Conservation (phyloP, 2,888 invertebrate genomes). For the Reticulitermes lucifugus region DNA sequence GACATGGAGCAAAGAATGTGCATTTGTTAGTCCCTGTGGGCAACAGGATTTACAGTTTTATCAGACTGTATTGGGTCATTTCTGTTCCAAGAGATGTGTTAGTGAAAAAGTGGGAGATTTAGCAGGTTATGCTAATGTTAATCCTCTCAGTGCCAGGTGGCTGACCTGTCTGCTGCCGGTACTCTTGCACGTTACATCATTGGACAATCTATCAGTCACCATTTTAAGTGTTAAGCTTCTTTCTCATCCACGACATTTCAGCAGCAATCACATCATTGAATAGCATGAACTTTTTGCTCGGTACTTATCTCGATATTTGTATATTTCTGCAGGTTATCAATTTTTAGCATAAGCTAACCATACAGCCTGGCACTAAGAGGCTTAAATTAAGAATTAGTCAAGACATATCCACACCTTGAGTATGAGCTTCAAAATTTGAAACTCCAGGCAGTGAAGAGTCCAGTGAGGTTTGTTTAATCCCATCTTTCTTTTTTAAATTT, state of each 20-base stretch:
- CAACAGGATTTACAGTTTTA: background rate
- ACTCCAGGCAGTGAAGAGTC: background rate
- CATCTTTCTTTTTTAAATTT: background rate
- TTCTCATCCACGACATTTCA: too few species aligned
- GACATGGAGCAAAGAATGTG: background rate
- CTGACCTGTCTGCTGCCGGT: too few species aligned
- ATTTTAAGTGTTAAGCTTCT: too few species aligned
- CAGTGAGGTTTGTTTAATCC: background rate
- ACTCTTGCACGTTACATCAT: too few species aligned
- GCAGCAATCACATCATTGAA: too few species aligned
- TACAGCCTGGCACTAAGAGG: background rate
- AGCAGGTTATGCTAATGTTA: background rate
- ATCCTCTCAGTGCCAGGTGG: too few species aligned
- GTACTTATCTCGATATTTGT: too few species aligned
- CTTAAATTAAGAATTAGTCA: conserved; percentile 4
- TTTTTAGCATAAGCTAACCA: too few species aligned
- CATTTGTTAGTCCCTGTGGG: background rate
- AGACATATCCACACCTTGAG: conserved; percentile 29
- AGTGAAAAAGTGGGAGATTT: background rate
- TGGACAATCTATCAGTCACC: too few species aligned
- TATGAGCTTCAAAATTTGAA: conserved; percentile 26
- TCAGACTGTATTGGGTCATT: background rate
- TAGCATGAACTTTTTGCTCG: too few species aligned
- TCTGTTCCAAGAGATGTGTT: conserved; percentile 1
- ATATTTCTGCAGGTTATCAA: too few species aligned